A percentile compares a stretch with the other conserved stretches of the same genome.
phyloP scores from a whole-genome alignment of 2,888 invertebrate species.

The Tinea trinotella region DNA sequence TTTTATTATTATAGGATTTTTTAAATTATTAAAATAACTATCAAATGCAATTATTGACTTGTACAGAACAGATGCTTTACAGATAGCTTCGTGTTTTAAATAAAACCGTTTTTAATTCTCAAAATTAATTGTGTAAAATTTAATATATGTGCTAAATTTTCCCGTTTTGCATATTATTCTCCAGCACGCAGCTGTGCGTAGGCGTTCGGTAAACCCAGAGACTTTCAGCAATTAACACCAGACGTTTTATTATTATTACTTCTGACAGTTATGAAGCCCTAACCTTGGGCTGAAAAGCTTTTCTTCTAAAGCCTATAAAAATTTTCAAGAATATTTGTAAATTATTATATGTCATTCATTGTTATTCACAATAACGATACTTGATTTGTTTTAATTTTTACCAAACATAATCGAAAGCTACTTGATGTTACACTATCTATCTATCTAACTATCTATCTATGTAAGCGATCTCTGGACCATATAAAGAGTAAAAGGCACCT shows the following conservation, averaged over 20 bases:
- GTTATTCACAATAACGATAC: no score
- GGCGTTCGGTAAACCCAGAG: not conserved
- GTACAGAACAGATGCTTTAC: no score
- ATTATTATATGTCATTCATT: no score
- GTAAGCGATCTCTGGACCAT: no score
- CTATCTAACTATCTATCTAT: no score
- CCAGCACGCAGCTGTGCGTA: not conserved
- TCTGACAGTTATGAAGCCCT: constrained; percentile 1
- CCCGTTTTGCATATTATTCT: not conserved
- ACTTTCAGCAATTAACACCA: constrained; percentile 1
- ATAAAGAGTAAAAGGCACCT: no score
- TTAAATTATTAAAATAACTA: no score
- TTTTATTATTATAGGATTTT: no score
- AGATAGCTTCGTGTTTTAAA: not conserved
- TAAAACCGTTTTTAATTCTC: not conserved
- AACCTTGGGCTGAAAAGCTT: not conserved
- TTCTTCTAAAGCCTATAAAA: not conserved
- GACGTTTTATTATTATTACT: constrained; percentile 5
- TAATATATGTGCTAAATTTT: not conserved
- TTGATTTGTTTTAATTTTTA: no score
- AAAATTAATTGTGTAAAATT: not conserved
- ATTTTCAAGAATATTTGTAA: not conserved
- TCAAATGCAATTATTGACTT: no score
- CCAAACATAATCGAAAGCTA: no score
- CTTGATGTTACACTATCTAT: no score